A percentile compares a stretch with the other conserved stretches of the same genome.
These are phyloP conservation scores for Bostrychus sinensis DNA, from an alignment of 2,113 vertebrate genomes.

Conservation along the genomic window DNA sequence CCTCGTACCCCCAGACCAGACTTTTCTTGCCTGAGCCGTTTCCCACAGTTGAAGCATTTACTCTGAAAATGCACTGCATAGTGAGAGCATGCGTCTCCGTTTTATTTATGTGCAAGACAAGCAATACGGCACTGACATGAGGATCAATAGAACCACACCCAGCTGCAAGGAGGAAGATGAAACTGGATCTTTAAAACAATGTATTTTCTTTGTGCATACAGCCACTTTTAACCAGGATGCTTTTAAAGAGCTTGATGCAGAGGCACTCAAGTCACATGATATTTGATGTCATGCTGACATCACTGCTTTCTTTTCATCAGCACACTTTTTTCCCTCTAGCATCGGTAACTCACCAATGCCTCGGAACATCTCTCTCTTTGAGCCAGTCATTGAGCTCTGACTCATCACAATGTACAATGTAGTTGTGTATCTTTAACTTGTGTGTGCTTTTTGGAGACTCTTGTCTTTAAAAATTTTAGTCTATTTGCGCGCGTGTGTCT, in stretches of 20 bases:
- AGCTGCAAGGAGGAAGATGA: not conserved
- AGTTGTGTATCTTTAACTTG: constrained; percentile 1
- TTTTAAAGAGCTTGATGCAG: constrained; percentile 16
- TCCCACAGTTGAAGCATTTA: not conserved
- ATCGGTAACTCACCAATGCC: constrained; percentile 5
- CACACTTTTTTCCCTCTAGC: constrained; percentile 3
- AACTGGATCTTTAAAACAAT: not conserved
- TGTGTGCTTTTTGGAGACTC: constrained; percentile 26
- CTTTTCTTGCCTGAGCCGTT: constrained; percentile 4
- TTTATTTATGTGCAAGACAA: constrained; percentile 1
- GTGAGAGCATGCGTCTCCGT: not conserved
- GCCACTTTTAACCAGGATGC: not conserved
- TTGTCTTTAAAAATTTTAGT: constrained; percentile 33
- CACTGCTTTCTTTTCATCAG: constrained; percentile 16
- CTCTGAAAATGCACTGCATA: not conserved
- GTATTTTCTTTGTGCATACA: not conserved
- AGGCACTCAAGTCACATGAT: constrained; percentile 17
- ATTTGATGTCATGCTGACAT: constrained; percentile 43
- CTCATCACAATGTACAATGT: constrained; percentile 31
- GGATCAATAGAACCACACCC: constrained; percentile 2
- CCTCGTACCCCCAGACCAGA: constrained; percentile 17
- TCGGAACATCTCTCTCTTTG: constrained; percentile 10
- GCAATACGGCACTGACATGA: not conserved
- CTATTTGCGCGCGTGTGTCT: not conserved
- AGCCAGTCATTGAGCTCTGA: constrained; percentile 25